These are phyloP conservation scores for Catalaphyllia jardinei DNA, from an alignment of 64 coral and sea anemone species.

Conservation along the genomic window DNA sequence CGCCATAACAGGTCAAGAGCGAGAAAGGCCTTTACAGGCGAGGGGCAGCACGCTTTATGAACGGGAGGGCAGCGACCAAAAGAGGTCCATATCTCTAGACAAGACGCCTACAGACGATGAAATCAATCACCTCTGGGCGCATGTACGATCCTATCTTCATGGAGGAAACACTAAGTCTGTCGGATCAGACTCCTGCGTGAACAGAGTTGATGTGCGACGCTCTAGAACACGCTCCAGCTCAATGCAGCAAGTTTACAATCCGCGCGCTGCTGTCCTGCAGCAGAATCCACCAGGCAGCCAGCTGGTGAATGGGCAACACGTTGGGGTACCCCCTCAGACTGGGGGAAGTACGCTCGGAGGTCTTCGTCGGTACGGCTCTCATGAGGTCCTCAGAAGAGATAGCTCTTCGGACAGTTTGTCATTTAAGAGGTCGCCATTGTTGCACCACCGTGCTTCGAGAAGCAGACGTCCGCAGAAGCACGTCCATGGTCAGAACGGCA, in stretches of 20 bases:
- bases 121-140: constrained; percentile 81
- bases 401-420: constrained; percentile 87
- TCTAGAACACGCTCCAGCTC: constrained; percentile 61
- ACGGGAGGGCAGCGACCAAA: background rate
- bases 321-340: constrained; percentile 15
- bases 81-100: constrained; percentile 39
- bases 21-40: background rate
- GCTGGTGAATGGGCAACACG: background rate
- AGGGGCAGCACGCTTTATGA: background rate
- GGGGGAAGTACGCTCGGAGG: constrained; percentile 44
- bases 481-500: constrained; percentile 21
- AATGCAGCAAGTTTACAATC: constrained; percentile 1
- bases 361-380: constrained; percentile 87
- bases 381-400: constrained; percentile 71
- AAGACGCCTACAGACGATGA: constrained; percentile 88
- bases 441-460: constrained; percentile 80
- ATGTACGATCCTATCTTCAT: constrained; percentile 81
- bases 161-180: constrained; percentile 76
- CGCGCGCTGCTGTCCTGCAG: background rate
- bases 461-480: constrained; percentile 28
- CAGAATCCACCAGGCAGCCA: background rate
- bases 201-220: constrained; percentile 83
- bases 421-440: constrained; percentile 58
- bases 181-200: constrained; percentile 91
- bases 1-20: constrained; percentile 6